Evolutionary conservation across 1,140 invertebrate species (phyloP).

Genomic region (Drosophila chauvacae): DNA sequence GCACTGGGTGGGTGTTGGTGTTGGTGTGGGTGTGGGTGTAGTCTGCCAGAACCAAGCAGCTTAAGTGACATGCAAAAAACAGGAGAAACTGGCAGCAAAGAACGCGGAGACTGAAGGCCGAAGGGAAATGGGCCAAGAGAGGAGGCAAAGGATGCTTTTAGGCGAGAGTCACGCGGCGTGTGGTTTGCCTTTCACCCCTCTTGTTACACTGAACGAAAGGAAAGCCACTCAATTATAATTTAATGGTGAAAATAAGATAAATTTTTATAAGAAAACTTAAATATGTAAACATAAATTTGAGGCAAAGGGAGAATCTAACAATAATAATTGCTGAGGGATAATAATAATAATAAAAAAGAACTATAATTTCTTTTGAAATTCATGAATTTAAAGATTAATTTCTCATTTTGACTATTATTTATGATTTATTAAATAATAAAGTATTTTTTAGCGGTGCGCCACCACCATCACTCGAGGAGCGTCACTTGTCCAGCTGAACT

Average conservation of each 20-base stretch:
- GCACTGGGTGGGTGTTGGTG: slow-evolving; percentile 1
- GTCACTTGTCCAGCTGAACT: slow-evolving; percentile 48
- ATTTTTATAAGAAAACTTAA: neutral
- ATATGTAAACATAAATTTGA: neutral
- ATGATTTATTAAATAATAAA: neutral
- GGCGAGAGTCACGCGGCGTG: slow-evolving; percentile 25
- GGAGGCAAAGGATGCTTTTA: slow-evolving; percentile 21
- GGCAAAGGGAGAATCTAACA: too few relatives aligned
- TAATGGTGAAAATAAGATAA: neutral
- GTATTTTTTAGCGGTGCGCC: slow-evolving; percentile 4
- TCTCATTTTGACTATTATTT: neutral
- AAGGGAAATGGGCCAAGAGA: neutral
- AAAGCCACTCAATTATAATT: too few relatives aligned
- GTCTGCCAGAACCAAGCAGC: slow-evolving; percentile 32
- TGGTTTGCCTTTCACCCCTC: neutral
- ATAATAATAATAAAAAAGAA: too few relatives aligned
- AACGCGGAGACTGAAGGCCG: neutral
- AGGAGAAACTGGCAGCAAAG: slow-evolving; percentile 4
- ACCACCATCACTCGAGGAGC: neutral
- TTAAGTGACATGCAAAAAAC: slow-evolving; percentile 37
- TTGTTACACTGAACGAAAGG: neutral
- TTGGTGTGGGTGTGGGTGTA: slow-evolving; percentile 1
- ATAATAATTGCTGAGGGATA: too few relatives aligned
- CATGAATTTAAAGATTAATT: too few relatives aligned
- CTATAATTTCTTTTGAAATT: too few relatives aligned